These are phyloP conservation scores for Manis javanica DNA, from an alignment of 2,797 vertebrate species.

Conservation along the genomic window DNA sequence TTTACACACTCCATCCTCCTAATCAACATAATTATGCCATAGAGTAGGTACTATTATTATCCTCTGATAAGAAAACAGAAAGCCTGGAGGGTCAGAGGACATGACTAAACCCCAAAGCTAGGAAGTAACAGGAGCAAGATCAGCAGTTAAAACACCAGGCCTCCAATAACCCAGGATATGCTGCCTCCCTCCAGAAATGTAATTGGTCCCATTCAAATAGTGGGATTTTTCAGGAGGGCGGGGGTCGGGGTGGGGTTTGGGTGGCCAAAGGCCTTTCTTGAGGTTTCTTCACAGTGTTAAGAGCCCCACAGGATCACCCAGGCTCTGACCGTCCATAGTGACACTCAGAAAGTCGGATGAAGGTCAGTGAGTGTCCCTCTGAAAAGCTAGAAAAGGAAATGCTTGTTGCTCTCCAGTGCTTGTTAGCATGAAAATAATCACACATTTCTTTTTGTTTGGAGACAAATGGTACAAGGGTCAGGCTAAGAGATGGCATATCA, in stretches of 20 bases:
- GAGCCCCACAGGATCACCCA: neutral
- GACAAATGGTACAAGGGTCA: slow-evolving; percentile 8
- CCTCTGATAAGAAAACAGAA: neutral
- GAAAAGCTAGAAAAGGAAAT: neutral
- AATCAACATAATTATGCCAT: neutral
- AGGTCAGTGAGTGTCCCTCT: neutral
- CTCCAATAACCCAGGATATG: neutral
- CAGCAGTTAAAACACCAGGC: neutral
- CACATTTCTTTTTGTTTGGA: neutral
- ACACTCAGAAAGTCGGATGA: neutral
- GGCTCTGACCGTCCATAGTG: neutral
- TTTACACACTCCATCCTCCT: neutral
- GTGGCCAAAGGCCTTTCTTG: neutral
- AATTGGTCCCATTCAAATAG: neutral
- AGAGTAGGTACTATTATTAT: neutral
- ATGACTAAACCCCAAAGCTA: neutral
- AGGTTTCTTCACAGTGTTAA: neutral
- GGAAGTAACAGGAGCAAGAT: neutral
- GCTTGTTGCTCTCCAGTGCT: neutral
- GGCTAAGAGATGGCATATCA: neutral
- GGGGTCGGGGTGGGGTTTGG: no score
- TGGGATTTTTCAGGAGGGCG: neutral
- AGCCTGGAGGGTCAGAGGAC: neutral
- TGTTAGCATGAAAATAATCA: slow-evolving; percentile 47
- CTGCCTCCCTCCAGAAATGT: neutral